Base-by-base conservation (phyloP, 1,140 invertebrate species). In the Chrysomallon squamiferum region DNA sequence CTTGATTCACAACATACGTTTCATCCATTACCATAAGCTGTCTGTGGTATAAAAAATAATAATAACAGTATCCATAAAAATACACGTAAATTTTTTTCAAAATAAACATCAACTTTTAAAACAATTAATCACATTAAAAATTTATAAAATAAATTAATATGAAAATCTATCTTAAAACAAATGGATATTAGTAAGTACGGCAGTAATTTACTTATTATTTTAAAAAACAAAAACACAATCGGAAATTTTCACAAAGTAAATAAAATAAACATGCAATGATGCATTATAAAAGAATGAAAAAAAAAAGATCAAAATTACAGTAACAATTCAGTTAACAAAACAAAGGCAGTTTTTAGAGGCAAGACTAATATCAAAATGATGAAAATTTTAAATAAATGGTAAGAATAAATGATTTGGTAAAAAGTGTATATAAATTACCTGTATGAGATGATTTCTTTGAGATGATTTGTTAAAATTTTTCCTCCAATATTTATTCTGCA, bases 1-100 rank as follows among this genome's bases (percentile, higher is more conserved):
- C 92, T 87, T 99, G 96, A 86, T 99, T 99, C 11, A 99, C 96
- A 0, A 99, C 95, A 86, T 95, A 97, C 0, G 96, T 98, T 86
- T 99, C 98, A 83, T 99, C 97, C 93, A 98, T 96, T 0, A 99
- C 96, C 88, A 99, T 94, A 20, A 99, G 86, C 78, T 99, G 96
- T 41, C 96, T 88, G 69, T 33, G 73, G 59, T 72, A n/a, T n/a
- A n/a, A n/a, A 29, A 57, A 15, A 49, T n/a, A 65, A 1, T 57
- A 33, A 18, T 32, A 30, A 41, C 15, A 41, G 20, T 30, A 63
- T 35, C 25, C 5, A 11, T n/a, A 52, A 9, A 11, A 56, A 49
- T n/a, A 30, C 56, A 15, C 6, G 32, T 38, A 65, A 22, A 25
- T 22, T 25, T 25, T n/a, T 22, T 9, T 15, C 49, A 13, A 9